Percentiles rank a stretch among this genome's conserved stretches.
phyloP scores from a whole-genome alignment of 2,888 invertebrate genomes.

The Dyspetes luteomarginatus region DNA sequence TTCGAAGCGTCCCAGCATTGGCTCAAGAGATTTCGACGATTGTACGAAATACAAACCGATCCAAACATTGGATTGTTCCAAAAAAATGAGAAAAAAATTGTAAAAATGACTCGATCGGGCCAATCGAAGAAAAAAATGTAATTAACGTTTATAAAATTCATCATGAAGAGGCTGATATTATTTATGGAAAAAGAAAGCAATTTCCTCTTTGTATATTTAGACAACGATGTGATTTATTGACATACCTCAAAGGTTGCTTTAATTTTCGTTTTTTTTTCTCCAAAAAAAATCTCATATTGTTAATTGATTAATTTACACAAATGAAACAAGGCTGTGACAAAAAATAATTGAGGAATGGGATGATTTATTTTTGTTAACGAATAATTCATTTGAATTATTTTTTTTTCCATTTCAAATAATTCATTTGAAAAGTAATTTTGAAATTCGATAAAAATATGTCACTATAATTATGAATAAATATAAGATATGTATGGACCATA shows the following conservation, averaged over 20 bases:
- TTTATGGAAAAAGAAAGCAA: background rate
- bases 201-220: background rate
- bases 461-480: background rate
- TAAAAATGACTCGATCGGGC: background rate
- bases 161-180: background rate
- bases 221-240: constrained; percentile 9
- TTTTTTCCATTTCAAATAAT: background rate
- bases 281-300: background rate
- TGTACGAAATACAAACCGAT: constrained; percentile 12
- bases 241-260: background rate
- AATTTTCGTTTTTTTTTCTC: background rate
- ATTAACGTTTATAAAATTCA: background rate
- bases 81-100: background rate
- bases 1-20: constrained; percentile 48
- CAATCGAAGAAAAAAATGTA: background rate
- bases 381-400: background rate
- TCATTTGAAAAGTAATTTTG: background rate
- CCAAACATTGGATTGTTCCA: background rate
- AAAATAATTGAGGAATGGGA: background rate
- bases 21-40: constrained; percentile 39
- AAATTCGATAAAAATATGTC: background rate
- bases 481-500: background rate
- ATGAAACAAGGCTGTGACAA: background rate
- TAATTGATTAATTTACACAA: background rate
- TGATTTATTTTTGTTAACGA: background rate